Base-by-base conservation (phyloP, 2,797 vertebrate genomes). In the Jordanella pulchra region DNA sequence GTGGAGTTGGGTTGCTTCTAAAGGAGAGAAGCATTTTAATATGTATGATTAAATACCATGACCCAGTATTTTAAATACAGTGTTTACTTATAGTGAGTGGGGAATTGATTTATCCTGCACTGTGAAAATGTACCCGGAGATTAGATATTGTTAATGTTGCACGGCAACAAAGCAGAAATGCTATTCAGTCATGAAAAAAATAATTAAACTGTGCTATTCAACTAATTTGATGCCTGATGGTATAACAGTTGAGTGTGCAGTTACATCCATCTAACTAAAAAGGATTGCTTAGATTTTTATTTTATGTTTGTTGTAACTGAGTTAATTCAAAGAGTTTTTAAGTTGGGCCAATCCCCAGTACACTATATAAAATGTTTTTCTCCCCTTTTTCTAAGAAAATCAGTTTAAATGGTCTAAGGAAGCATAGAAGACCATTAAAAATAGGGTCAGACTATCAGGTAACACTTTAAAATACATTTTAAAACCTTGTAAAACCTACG, bases 11-110 rank as follows among this genome's bases (percentile, higher is more conserved):
- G 27, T 65, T 21, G 27, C 44, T 28, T 30, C 25, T 65, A 47
- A 65, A 65, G 32, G 44, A 48, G 27, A 48, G 27, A 23, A 30
- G 44, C 15, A 65, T 65, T 65, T 65, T 65, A 48, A 65, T 48
- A 48, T 21, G 45, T 48, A 28, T 47, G 27, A 23, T 65, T 48
- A 65, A 30, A 48, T 65, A 48, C 11, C 25, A 65, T 21, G 27
- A 39, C 30, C 11, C 58, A 60, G 30, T 23, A 39, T 39, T 13
- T n/a, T 61, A 23, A 23, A 39, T 39, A n/a, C 10, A 23, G 32
- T 39, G 10, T 61, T 32, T 6, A 61, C 35, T 18, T 39, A 23
- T 5, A 51, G 50, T 10, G 50, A 51, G 50, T 51, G 50, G 7
- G 23, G 21, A 51, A 51, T n/a, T 51, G 58, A 39, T 61, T n/a